A percentile compares a stretch with the other conserved stretches of the same genome.
Evolutionary conservation across 2,797 vertebrate genomes (phyloP).

Genomic region (Platyrinchus mystaceus): DNA sequence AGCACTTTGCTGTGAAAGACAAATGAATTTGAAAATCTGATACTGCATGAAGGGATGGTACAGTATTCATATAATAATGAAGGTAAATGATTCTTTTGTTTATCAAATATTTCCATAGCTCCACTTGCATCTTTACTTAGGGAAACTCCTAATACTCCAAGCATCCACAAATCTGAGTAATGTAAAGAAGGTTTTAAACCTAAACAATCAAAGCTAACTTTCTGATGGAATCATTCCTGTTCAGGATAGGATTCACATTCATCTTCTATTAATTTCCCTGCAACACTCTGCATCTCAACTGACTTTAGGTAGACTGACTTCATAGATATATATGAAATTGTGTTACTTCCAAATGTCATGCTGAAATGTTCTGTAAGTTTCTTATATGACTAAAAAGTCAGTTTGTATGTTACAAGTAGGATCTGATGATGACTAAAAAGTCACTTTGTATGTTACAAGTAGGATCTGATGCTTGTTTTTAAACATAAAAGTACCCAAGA

Average conservation of each 20-base stretch:
- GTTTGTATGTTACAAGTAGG: neutral
- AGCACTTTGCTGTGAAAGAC: slow-evolving; percentile 83
- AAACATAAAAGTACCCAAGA: neutral
- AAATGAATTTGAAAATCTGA: neutral
- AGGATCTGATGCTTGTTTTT: neutral
- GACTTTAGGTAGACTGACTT: neutral
- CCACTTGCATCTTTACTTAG: neutral
- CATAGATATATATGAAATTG: rapidly evolving
- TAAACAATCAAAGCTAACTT: neutral
- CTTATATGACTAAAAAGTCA: neutral
- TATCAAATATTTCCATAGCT: neutral
- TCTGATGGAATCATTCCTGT: neutral
- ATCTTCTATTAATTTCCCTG: neutral
- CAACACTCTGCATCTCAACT: neutral
- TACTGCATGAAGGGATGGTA: neutral
- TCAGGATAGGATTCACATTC: neutral
- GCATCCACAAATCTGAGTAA: neutral
- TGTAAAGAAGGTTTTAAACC: neutral
- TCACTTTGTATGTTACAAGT: neutral
- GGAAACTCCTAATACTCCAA: neutral
- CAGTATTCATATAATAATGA: neutral
- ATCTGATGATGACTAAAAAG: neutral
- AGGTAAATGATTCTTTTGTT: neutral
- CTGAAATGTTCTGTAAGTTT: neutral
- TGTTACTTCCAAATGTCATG: neutral